phyloP scores from a whole-genome alignment of 2,888 invertebrate genomes.

The Pseudococcus longispinus region DNA sequence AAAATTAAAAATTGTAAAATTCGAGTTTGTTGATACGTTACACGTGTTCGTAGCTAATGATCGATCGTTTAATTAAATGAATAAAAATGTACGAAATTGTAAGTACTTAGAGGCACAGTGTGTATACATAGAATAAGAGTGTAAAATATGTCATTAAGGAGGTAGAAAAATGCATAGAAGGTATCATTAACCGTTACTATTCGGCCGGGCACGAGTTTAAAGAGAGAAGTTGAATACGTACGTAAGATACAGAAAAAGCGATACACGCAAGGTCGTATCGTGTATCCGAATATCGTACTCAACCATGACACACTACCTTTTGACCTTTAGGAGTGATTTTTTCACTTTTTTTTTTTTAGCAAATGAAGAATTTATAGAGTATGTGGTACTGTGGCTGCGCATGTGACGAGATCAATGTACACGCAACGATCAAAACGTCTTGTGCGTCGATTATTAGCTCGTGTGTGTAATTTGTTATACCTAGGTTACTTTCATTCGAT shows the following conservation, averaged over 20 bases:
- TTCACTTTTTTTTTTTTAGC: background rate
- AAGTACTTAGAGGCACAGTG: background rate
- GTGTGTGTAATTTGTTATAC: slow-evolving; percentile 20
- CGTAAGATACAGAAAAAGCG: slow-evolving; percentile 28
- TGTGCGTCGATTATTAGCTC: background rate
- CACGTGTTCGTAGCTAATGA: too few relatives aligned
- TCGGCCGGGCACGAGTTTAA: background rate
- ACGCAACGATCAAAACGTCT: background rate
- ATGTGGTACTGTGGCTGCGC: background rate
- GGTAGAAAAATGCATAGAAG: slow-evolving; percentile 6
- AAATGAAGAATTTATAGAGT: background rate
- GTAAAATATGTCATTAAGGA: slow-evolving; percentile 20
- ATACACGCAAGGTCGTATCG: background rate
- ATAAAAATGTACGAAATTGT: too few relatives aligned
- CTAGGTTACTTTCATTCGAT: slow-evolving; percentile 17
- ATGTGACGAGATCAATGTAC: background rate
- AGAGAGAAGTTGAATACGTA: background rate
- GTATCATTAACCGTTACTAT: slow-evolving; percentile 17
- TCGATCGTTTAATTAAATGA: too few relatives aligned
- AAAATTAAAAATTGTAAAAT: too few relatives aligned
- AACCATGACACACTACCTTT: slow-evolving; percentile 44
- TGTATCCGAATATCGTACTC: slow-evolving; percentile 38
- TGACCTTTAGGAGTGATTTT: slow-evolving; percentile 5
- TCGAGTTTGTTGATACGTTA: too few relatives aligned
- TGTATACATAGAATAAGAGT: background rate